These are phyloP conservation scores for Pseudobourletiella spinata DNA, from an alignment of 1,140 invertebrate species.

Conservation along the genomic window DNA sequence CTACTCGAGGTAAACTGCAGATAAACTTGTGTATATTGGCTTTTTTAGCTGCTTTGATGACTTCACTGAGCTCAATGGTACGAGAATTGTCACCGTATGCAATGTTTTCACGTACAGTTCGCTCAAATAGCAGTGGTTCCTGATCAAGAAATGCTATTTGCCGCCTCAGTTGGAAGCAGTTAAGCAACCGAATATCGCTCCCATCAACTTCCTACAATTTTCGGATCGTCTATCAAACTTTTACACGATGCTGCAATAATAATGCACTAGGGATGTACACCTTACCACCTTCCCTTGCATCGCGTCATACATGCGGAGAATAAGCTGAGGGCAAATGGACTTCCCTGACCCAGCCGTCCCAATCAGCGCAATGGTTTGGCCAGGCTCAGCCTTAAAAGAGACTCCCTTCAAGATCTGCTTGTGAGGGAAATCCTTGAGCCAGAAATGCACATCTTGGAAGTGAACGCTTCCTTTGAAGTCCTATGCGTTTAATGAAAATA, in stretches of 20 bases:
- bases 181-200: not conserved
- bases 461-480: not conserved
- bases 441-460: not conserved
- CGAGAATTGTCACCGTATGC: slow-evolving; percentile 71
- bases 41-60: not conserved
- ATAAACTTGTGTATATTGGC: not conserved
- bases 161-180: not conserved
- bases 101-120: slow-evolving; percentile 60
- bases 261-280: too few relatives aligned
- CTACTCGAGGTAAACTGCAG: not conserved
- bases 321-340: not conserved
- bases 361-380: not conserved
- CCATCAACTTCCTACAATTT: not conserved
- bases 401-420: not conserved
- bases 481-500: too few relatives aligned
- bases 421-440: not conserved
- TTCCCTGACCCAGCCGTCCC: not conserved
- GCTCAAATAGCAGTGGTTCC: slow-evolving; percentile 3
- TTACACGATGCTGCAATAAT: too few relatives aligned
- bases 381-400: not conserved
- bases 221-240: too few relatives aligned
- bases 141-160: not conserved
- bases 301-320: not conserved
- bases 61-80: slow-evolving; percentile 39
- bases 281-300: not conserved